Evolutionary conservation across 1,140 invertebrate genomes (phyloP), one percentile per base, ranked within the genome.

Genomic region (Musca vetustissima): DNA sequence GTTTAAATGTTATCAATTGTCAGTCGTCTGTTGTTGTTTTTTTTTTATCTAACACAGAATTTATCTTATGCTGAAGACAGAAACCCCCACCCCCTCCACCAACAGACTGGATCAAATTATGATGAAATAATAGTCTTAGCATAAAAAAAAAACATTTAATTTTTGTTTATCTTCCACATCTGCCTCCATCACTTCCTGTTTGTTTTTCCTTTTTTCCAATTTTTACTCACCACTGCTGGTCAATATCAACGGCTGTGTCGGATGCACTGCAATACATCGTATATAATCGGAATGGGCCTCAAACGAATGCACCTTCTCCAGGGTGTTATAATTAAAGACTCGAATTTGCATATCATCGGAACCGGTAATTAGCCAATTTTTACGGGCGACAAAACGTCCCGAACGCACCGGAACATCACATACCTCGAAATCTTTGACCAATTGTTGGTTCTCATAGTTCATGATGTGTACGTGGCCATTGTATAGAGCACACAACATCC

Each of bases 241-340:
- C 7, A 99, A 85, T 72, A 99, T 91, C 82, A 96, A 97, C 0
- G 98, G 96, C 77, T 99, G 97, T 55, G 95, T 96, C 11, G 98
- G 98, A 87, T 99, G 98, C 11, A 99, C 91, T 13, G 92, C 94
- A 79, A 99, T 98, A 74, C 92, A 96, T 72, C 98, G 88, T 14
- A 99, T 90, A 85, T 99, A 99, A 84, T 99, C 98, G 11, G 96
- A 97, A 84, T 99, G 98, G 4, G 98, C 98, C 84, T 99, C 98
- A 84, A 97, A 98, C 9, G 93, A 89, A 81, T 99, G 95, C 0
- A 98, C 92, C 74, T 96, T 85, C 81, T 99, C 98, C 70, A 98
- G 82, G 0, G 98, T 99, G 81, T 99, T 99, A 84, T 99, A 99
- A 84, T 99, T 99, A 83, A 97, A 99, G 8, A 99, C 91, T 68